Base-by-base conservation (phyloP, 2,888 invertebrate species). In the Oscheius sp. region DNA sequence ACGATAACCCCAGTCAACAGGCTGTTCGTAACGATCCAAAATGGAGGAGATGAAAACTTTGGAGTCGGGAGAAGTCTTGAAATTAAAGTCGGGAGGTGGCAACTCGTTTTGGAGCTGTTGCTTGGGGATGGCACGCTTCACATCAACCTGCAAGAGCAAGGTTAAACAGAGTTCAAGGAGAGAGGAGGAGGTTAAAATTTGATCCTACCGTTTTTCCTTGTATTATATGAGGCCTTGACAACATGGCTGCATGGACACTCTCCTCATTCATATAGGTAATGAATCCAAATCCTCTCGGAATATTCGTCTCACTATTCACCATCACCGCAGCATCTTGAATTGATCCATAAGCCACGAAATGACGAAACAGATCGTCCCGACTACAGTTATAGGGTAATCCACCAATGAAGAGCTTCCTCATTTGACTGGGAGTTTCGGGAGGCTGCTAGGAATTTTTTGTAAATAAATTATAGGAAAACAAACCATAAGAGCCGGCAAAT, bases 401-500 rank as follows among this genome's bases (percentile, higher is more conserved):
- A 8, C 54, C 54, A 3, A 54, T 54, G 33, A 54, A 54, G 33
- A 54, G 32, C 22, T 54, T 54, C 22, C 54, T 54, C 54, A 54
- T 54, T 36, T 54, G 54, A 24, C 14, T 17, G 17, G 54, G 54
- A 0, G 54, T 54, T 24, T 33, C 54, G 12, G n/a, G 24, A 22
- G n/a, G n/a, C n/a, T n/a, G n/a, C n/a, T n/a, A n/a, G 41, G 41
- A 9, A 41, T 41, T 41, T 41, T 20, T 41, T 41, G n/a, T n/a
- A n/a, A n/a, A n/a, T n/a, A n/a, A n/a, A n/a, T n/a, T n/a, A n/a
- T n/a, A n/a, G n/a, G n/a, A n/a, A 36, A 36, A 36, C 36, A 36
- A 36, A 36, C 8, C 36, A 36, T 14, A 36, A 36, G 36, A 36
- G 8, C 36, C 8, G 36, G 36, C 36, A 9, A 9, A 36, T 36